Evolutionary conservation across 1,140 invertebrate species (phyloP).

Genomic region (Aphelenchoides avenae): DNA sequence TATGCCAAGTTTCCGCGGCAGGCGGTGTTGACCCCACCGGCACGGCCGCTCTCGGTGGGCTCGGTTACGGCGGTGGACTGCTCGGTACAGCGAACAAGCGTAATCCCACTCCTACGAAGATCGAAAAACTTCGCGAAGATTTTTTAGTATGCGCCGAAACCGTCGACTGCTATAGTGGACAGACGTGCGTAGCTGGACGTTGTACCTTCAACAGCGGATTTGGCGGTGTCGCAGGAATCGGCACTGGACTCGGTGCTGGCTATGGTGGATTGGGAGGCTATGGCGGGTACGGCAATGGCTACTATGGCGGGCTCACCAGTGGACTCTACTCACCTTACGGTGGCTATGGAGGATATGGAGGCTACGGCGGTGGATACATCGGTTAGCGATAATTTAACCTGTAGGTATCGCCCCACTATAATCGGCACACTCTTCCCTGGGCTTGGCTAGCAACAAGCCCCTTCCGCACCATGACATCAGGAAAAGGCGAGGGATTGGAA

Average conservation of each 20-base stretch:
- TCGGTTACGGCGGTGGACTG: slow-evolving; percentile 24
- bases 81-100: slow-evolving; percentile 34
- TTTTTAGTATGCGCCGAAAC: slow-evolving; percentile 48
- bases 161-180: slow-evolving; percentile 45
- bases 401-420: too few species aligned
- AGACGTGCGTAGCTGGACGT: slow-evolving; percentile 39
- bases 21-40: slow-evolving; percentile 1
- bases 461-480: too few species aligned
- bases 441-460: too few species aligned
- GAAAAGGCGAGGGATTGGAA: too few species aligned
- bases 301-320: slow-evolving; percentile 1
- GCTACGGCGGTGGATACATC: too few species aligned
- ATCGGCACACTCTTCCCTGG: too few species aligned
- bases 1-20: slow-evolving; percentile 6
- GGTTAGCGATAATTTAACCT: too few species aligned
- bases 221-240: slow-evolving; percentile 12
- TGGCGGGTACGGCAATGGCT: too few species aligned
- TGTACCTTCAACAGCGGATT: slow-evolving; percentile 35
- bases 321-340: slow-evolving; percentile 19
- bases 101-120: background rate
- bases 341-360: slow-evolving; percentile 9
- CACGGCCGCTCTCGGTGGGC: slow-evolving; percentile 20
- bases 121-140: background rate
- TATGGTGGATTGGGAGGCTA: slow-evolving; percentile 29
- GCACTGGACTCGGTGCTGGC: slow-evolving; percentile 1